Conservation (phyloP, 2,888 invertebrate species). For the Tinea trinotella region DNA sequence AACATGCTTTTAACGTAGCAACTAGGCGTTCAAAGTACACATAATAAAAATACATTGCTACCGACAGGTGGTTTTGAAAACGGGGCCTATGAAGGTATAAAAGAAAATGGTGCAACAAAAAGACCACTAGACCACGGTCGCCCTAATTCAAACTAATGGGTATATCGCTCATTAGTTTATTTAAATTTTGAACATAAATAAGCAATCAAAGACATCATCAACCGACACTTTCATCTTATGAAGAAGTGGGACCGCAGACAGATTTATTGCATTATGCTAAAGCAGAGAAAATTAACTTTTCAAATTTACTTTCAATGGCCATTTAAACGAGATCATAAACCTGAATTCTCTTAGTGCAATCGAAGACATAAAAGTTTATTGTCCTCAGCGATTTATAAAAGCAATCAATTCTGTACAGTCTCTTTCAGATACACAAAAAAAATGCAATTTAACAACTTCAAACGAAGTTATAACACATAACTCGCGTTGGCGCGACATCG, state of each 20-base stretch:
- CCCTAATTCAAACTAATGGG: not conserved
- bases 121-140: not conserved
- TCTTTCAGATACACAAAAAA: conserved; percentile 36
- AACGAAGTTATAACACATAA: conserved; percentile 29
- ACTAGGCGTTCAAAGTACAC: too few relatives aligned
- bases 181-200: not conserved
- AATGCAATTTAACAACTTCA: conserved; percentile 31
- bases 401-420: conserved; percentile 38
- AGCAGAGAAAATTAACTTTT: conserved; percentile 19
- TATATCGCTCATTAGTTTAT: not conserved
- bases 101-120: too few relatives aligned
- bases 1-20: too few relatives aligned
- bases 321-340: conserved; percentile 44
- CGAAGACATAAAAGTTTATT: conserved; percentile 33
- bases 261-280: conserved; percentile 22
- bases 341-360: conserved; percentile 39
- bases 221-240: conserved; percentile 25
- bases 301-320: conserved; percentile 30
- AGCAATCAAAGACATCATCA: conserved; percentile 16
- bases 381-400: conserved; percentile 33
- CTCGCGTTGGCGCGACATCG: conserved; percentile 14
- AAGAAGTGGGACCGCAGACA: conserved; percentile 25
- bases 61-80: too few relatives aligned
- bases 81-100: too few relatives aligned
- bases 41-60: too few relatives aligned